Percentiles rank a stretch among this genome's conserved stretches.
These are phyloP conservation scores for Plemyria rubiginata DNA, from an alignment of 2,888 invertebrate species.

Conservation along the genomic window DNA sequence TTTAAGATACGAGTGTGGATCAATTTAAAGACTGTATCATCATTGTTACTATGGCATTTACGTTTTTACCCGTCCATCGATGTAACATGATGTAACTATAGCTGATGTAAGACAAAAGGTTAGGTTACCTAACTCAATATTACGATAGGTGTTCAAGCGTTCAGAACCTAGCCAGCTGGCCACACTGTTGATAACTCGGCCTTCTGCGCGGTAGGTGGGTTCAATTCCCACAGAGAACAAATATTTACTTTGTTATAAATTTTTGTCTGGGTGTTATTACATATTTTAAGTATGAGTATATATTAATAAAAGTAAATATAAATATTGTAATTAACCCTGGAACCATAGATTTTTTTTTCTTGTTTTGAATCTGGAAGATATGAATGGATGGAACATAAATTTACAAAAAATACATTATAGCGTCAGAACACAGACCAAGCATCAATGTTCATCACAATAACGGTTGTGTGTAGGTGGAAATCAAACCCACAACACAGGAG, in stretches of 20 bases:
- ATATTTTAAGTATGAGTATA: too few relatives aligned
- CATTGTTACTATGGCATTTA: conserved; percentile 16
- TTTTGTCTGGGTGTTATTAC: too few relatives aligned
- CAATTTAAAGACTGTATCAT: conserved; percentile 3
- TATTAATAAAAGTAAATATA: too few relatives aligned
- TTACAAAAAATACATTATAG: background rate
- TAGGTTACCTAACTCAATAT: conserved; percentile 29
- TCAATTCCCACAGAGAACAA: too few relatives aligned
- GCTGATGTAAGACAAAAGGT: conserved; percentile 34
- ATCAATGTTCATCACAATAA: background rate
- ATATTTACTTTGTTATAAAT: too few relatives aligned
- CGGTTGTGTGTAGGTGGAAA: background rate
- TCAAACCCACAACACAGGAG: background rate
- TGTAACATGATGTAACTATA: conserved; percentile 28
- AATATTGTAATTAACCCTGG: too few relatives aligned
- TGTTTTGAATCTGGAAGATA: background rate
- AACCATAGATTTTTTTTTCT: too few relatives aligned
- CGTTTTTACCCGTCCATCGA: conserved; percentile 17
- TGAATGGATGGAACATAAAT: too few relatives aligned
- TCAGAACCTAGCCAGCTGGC: conserved; percentile 1
- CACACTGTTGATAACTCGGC: background rate
- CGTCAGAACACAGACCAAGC: background rate
- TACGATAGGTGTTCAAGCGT: conserved; percentile 20
- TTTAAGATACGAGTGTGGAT: background rate
- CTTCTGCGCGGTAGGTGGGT: too few relatives aligned